Conservation (phyloP, 2,113 vertebrate species). For the Trematomus loennbergii region DNA sequence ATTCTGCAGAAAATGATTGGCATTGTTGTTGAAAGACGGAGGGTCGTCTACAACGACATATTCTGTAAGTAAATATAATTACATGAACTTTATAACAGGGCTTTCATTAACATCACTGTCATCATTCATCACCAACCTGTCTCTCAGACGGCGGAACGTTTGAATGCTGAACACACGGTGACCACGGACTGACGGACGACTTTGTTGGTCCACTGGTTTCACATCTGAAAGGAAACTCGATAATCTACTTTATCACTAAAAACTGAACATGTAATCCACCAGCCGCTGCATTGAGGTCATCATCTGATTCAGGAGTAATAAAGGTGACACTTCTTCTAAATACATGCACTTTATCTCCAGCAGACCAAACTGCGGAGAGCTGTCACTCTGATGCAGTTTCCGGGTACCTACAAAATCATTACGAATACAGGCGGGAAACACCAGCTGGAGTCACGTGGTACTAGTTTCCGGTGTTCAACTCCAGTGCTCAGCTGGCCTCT, state of each 20-base stretch:
- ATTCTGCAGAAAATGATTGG: not conserved
- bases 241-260: not conserved
- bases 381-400: conserved; percentile 54
- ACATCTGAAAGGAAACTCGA: not conserved
- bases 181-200: conserved; percentile 11
- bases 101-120: not conserved
- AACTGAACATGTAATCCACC: not conserved
- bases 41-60: no score
- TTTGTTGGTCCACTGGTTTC: conserved; percentile 16
- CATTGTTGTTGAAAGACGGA: not conserved
- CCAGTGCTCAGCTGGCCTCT: no score
- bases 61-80: not conserved
- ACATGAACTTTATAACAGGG: no score
- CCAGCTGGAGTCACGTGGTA: conserved; percentile 38
- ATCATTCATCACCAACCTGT: conserved; percentile 56
- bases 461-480: conserved; percentile 11
- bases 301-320: not conserved
- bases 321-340: not conserved
- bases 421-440: conserved; percentile 65
- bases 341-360: not conserved
- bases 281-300: not conserved
- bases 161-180: conserved; percentile 29
- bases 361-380: not conserved
- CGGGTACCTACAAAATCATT: conserved; percentile 24
- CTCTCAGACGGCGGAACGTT: conserved; percentile 42